Percentiles rank a stretch among this genome's conserved stretches.
Evolutionary conservation across 2,113 vertebrate species (phyloP).

Genomic region (Phyllostomus discolor): DNA sequence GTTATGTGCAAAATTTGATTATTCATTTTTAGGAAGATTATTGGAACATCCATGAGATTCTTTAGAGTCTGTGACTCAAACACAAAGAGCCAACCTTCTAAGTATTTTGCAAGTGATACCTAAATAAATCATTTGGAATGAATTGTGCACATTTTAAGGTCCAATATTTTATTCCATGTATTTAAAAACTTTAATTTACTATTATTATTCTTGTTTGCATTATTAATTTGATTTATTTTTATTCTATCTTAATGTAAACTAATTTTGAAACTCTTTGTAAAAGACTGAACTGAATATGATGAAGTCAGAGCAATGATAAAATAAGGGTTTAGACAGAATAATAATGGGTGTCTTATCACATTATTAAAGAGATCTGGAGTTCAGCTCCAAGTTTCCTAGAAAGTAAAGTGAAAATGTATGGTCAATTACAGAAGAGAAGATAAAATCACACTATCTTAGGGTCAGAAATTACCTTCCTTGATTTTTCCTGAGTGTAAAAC

Average conservation of each 20-base stretch:
- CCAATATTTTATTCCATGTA: not conserved
- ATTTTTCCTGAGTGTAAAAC: not conserved
- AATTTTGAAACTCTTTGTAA: not conserved
- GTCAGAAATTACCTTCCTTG: not conserved
- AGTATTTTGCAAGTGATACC: not conserved
- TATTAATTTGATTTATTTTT: not conserved
- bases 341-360: not conserved
- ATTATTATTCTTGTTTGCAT: not conserved
- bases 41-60: not conserved
- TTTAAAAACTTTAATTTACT: not conserved
- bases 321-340: not conserved
- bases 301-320: not conserved
- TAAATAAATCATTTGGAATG: not conserved
- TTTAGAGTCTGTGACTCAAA: not conserved
- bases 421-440: not conserved
- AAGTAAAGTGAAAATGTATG: not conserved
- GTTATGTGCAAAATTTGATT: not conserved
- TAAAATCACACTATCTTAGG: not conserved
- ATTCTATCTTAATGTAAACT: not conserved
- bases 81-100: not conserved
- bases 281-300: not conserved
- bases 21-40: not conserved
- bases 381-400: not conserved
- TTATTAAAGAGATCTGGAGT: not conserved
- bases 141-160: not conserved